Conservation (phyloP, 2,888 invertebrate species). For the Pinctada fucata region DNA sequence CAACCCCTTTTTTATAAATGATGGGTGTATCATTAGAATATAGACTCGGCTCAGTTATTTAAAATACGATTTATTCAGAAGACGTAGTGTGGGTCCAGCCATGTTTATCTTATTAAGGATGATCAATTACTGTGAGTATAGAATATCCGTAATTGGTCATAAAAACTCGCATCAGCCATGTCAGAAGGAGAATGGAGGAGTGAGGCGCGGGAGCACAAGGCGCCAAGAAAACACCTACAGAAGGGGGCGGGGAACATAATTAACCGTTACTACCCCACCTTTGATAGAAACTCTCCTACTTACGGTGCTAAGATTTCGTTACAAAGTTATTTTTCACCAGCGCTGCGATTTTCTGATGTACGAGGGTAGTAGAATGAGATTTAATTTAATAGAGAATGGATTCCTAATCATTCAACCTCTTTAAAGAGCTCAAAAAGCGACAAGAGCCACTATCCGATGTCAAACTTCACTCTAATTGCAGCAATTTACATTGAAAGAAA, state of each 20-base stretch:
- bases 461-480: too few species aligned
- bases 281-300: not conserved
- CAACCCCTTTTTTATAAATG: conserved; percentile 32
- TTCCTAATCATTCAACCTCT: too few species aligned
- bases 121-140: conserved; percentile 44
- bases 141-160: conserved; percentile 40
- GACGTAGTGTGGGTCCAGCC: conserved; percentile 38
- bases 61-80: conserved; percentile 42
- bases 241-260: conserved; percentile 27
- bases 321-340: too few species aligned
- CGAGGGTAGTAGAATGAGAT: too few species aligned
- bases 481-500: too few species aligned
- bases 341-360: too few species aligned
- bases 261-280: not conserved
- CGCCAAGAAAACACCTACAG: conserved; percentile 29
- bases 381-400: too few species aligned
- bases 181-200: conserved; percentile 33
- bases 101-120: conserved; percentile 41
- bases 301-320: too few species aligned
- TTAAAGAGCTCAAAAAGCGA: too few species aligned
- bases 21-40: conserved; percentile 34
- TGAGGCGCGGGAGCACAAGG: conserved; percentile 34
- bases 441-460: too few species aligned
- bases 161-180: conserved; percentile 31
- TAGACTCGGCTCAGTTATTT: conserved; percentile 29